Evolutionary conservation across 2,888 invertebrate genomes (phyloP).

Genomic region (Mactromeris polynyma): DNA sequence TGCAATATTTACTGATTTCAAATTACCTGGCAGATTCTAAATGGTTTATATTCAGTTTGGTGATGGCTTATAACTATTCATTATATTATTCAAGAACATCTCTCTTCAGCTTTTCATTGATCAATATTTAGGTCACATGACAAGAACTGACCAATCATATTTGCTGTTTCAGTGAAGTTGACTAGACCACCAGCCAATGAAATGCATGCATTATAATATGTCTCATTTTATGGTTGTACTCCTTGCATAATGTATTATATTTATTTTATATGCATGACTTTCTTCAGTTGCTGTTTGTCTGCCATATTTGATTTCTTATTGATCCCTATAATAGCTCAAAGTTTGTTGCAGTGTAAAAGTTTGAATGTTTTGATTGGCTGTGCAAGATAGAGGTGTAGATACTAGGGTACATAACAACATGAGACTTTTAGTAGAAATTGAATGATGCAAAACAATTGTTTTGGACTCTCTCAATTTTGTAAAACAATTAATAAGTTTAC

Average conservation of each 20-base stretch:
- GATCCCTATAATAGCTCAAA: slow-evolving; percentile 74
- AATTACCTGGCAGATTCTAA: slow-evolving; percentile 22
- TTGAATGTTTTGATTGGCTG: not conserved
- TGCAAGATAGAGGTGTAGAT: not conserved
- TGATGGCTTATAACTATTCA: slow-evolving; percentile 20
- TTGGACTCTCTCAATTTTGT: no score
- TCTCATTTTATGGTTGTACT: slow-evolving; percentile 29
- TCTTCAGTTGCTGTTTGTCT: slow-evolving; percentile 56
- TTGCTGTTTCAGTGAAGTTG: slow-evolving; percentile 36
- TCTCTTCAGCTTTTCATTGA: slow-evolving; percentile 14
- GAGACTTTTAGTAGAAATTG: no score
- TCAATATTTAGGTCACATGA: slow-evolving; percentile 55
- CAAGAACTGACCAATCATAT: slow-evolving; percentile 54
- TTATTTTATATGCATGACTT: slow-evolving; percentile 50
- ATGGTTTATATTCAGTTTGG: slow-evolving; percentile 4
- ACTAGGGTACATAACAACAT: no score
- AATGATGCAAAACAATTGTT: no score
- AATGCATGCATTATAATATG: slow-evolving; percentile 57
- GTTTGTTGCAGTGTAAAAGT: slow-evolving; percentile 28
- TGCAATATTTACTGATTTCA: not conserved
- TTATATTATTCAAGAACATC: not conserved
- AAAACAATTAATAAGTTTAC: not conserved
- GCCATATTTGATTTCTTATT: slow-evolving; percentile 82
- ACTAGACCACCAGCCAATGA: slow-evolving; percentile 53
- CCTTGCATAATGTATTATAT: slow-evolving; percentile 13